A percentile compares a stretch with the other conserved stretches of the same genome.
phyloP scores from a whole-genome alignment of 2,888 invertebrate species.

The Deilephila elpenor region DNA sequence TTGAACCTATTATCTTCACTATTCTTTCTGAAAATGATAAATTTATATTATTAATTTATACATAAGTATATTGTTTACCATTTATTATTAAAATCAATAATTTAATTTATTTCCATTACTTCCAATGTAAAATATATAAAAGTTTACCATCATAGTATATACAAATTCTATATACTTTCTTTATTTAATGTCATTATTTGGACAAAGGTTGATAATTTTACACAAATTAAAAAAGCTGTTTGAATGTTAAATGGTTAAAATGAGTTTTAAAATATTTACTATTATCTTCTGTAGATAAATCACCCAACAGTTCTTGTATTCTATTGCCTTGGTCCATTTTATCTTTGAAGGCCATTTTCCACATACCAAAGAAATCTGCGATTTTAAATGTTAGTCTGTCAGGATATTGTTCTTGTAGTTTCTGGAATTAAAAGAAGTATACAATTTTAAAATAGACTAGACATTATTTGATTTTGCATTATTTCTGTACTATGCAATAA shows the following conservation, averaged over 20 bases:
- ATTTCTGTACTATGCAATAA: no score
- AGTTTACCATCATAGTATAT: no score
- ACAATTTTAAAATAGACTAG: background rate
- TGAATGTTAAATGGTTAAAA: background rate
- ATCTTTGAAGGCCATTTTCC: constrained; percentile 84
- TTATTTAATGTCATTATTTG: no score
- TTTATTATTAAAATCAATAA: no score
- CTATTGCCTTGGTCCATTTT: constrained; percentile 83
- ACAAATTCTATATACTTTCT: no score
- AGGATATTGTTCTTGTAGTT: constrained; percentile 67
- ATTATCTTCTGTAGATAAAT: constrained; percentile 81
- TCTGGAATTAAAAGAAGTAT: constrained; percentile 45
- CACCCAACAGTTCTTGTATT: constrained; percentile 79
- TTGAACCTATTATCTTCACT: constrained; percentile 85
- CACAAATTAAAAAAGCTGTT: no score
- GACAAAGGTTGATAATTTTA: no score
- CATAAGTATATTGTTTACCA: no score
- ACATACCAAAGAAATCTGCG: constrained; percentile 85
- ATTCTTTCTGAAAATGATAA: constrained; percentile 72
- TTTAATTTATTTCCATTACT: no score
- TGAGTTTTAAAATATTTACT: constrained; percentile 46
- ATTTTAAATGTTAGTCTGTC: constrained; percentile 72
- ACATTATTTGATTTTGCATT: background rate
- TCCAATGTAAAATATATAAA: no score
- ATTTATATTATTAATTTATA: constrained; percentile 10